A percentile compares a stretch with the other conserved stretches of the same genome.
Evolutionary conservation across 2,888 invertebrate species (phyloP).

Genomic region (Drosophila incognita): DNA sequence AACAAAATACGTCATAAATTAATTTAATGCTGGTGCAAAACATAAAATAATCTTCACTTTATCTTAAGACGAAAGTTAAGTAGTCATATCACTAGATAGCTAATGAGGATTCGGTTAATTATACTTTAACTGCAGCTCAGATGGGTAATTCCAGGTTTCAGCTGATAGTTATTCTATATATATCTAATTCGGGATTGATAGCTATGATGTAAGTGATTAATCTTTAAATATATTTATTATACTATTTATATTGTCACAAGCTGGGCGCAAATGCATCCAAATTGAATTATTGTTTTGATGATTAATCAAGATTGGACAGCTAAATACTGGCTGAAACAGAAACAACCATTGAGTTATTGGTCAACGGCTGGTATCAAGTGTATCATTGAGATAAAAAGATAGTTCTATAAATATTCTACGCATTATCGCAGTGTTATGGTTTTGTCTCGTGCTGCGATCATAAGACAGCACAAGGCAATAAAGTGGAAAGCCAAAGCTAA

Average conservation of each 20-base stretch:
- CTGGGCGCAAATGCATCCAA: not conserved
- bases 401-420: slow-evolving; percentile 3
- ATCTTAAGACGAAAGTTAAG: not conserved
- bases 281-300: not conserved
- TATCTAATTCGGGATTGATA: not conserved
- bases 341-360: slow-evolving; percentile 1
- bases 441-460: slow-evolving; percentile 28
- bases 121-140: not conserved
- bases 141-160: not conserved
- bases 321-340: not conserved
- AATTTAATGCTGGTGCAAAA: not conserved
- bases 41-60: not conserved
- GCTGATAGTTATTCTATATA: not conserved
- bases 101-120: not conserved
- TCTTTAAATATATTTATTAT: not conserved
- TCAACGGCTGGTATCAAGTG: slow-evolving; percentile 18
- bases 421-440: slow-evolving; percentile 29
- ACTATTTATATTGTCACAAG: not conserved
- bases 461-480: slow-evolving; percentile 47
- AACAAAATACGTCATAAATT: not conserved
- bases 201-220: not conserved
- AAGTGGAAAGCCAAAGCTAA: slow-evolving; percentile 68
- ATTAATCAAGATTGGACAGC: not conserved
- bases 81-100: not conserved
- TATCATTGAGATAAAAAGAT: slow-evolving; percentile 4